Evolutionary conservation across 2,888 invertebrate genomes (phyloP), one percentile per base, ranked within the genome.

Genomic region (Argyra leucocephala): DNA sequence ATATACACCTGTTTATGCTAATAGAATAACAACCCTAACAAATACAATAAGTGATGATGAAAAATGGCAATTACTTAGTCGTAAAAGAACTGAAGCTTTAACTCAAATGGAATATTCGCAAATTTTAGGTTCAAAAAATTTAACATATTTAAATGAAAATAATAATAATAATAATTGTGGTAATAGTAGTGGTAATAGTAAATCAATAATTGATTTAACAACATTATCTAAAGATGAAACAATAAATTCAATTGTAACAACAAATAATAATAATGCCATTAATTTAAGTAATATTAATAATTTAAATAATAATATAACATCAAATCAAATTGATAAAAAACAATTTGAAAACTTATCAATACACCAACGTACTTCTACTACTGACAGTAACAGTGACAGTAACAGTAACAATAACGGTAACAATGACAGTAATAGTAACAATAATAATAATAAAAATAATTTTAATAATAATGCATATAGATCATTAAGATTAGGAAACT

Each of bases 1-100:
- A 37, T 80, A 80, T 67, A 76, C 74, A 24, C 80, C 79, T 1
- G 79, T 80, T 21, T 80, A 80, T 70, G 73, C 76, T 60, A 79
- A 76, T 71, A 77, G 78, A 57, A 73, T 77, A 67, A 72, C 71
- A 71, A 75, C 77, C 69, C 73, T 78, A 66, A 74, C 76, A 62
- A 73, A 74, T 63, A 76, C 75, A 65, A 75, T 75, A 57, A 74
- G 74, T 69, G 79, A 80, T 69, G 79, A 80, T 68, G 80, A 79
- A 70, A 79, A 79, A 69, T 80, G 79, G 79, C 76, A 78, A 69
- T 70, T 79, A 68, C 69, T 80, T 64, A 74, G 77, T 65, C 78
- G 76, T 24, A 79, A 79, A 69, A 77, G 79, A 15, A 63, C 69
- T 23, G 71, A 72, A 65, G 70, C 69, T 18, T 63, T 74, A 65